phyloP scores from a whole-genome alignment of 2,797 vertebrate genomes.

The Girardinus metallicus region DNA sequence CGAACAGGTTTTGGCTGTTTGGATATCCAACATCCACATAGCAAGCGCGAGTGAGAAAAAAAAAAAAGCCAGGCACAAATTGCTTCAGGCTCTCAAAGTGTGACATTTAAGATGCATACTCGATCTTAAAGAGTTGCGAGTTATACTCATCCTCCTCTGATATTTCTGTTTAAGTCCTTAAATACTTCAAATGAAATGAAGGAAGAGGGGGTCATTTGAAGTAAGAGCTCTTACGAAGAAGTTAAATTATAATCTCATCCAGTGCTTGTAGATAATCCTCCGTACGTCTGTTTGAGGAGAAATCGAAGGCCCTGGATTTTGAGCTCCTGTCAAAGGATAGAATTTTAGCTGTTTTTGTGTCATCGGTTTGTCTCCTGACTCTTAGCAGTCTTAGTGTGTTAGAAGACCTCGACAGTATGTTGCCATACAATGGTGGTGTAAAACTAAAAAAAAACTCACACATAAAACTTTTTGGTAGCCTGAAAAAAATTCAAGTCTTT shows the following conservation, averaged over 20 bases:
- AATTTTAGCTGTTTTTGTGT: not conserved
- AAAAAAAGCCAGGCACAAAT: slow-evolving; percentile 3
- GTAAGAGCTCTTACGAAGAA: slow-evolving; percentile 63
- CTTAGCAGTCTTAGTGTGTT: not conserved
- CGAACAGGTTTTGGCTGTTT: slow-evolving; percentile 37
- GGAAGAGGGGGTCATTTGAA: slow-evolving; percentile 68
- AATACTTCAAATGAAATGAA: slow-evolving; percentile 65
- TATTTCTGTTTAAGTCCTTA: slow-evolving; percentile 75
- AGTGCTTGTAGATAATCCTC: slow-evolving; percentile 70
- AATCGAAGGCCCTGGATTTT: slow-evolving; percentile 62
- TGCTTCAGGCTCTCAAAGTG: slow-evolving; percentile 30
- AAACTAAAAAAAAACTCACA: not conserved
- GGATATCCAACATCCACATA: not conserved
- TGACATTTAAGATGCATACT: slow-evolving; percentile 64
- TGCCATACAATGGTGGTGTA: not conserved
- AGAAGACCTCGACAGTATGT: not conserved
- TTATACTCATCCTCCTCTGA: slow-evolving; percentile 62
- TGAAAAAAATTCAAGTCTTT: not conserved
- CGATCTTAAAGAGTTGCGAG: slow-evolving; percentile 65
- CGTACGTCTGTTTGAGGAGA: slow-evolving; percentile 64
- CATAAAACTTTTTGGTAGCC: not conserved
- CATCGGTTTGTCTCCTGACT: not conserved
- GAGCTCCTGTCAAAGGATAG: slow-evolving; percentile 55
- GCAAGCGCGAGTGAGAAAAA: not conserved
- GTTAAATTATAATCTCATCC: slow-evolving; percentile 79